Evolutionary conservation across 2,888 invertebrate genomes (phyloP).

Genomic region (Didymodactylos carnosus): DNA sequence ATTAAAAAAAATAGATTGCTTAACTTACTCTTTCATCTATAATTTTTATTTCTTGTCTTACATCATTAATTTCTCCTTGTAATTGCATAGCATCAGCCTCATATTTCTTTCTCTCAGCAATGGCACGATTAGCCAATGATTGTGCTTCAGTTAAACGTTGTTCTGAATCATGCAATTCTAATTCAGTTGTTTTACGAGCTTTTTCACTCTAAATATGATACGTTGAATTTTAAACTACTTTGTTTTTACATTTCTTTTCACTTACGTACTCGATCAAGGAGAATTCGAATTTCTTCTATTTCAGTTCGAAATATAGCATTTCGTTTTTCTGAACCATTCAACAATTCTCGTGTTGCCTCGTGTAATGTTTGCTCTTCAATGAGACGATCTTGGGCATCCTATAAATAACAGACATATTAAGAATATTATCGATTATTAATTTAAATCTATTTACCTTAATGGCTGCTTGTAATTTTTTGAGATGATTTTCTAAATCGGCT

Average conservation of each 20-base stretch:
- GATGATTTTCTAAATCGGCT: conserved; percentile 2
- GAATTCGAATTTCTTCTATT: background rate
- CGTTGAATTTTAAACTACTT: background rate
- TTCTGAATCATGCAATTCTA: conserved; percentile 11
- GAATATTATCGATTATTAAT: too few relatives aligned
- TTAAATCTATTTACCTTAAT: background rate
- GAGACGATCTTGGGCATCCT: conserved; percentile 4
- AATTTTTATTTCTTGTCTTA: conserved; percentile 1
- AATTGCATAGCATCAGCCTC: conserved; percentile 5
- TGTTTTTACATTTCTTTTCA: background rate
- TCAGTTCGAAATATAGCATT: background rate
- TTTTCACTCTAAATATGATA: conserved; percentile 1
- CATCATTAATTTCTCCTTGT: conserved; percentile 5
- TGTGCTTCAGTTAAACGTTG: background rate
- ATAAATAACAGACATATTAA: too few relatives aligned
- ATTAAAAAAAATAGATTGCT: background rate
- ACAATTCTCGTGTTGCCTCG: conserved; percentile 10
- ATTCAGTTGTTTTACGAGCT: conserved; percentile 6
- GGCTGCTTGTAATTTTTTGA: conserved; percentile 4
- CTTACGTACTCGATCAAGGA: background rate
- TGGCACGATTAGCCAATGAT: conserved; percentile 2
- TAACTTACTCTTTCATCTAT: conserved; percentile 7
- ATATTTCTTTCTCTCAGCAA: conserved; percentile 11
- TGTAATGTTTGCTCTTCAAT: conserved; percentile 9
- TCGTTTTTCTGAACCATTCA: conserved; percentile 4